Conservation (phyloP, 1,140 invertebrate species). For the Heliconius congener region DNA sequence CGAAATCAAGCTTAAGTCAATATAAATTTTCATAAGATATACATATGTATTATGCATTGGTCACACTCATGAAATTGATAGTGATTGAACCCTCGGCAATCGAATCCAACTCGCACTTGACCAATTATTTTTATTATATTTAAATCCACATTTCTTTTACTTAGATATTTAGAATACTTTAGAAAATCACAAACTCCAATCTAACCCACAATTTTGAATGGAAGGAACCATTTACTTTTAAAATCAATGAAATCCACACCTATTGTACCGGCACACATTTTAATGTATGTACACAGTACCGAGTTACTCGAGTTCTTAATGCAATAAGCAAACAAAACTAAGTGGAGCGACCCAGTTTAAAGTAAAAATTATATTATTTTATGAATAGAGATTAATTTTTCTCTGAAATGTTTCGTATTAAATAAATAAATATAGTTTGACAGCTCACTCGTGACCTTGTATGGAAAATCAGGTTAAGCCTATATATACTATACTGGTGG, state of each 20-base stretch:
- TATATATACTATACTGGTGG: neutral
- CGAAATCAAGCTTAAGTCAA: too few relatives aligned
- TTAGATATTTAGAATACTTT: too few relatives aligned
- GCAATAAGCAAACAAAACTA: neutral
- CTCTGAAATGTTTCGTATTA: neutral
- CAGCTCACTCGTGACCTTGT: conserved; percentile 1
- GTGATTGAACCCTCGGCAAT: too few relatives aligned
- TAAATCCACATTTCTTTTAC: too few relatives aligned
- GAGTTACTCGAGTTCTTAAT: conserved; percentile 2
- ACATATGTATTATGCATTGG: too few relatives aligned
- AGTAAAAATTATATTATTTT: neutral
- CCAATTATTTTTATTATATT: too few relatives aligned
- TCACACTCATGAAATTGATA: too few relatives aligned
- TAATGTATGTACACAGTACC: conserved; percentile 1
- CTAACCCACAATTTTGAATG: neutral
- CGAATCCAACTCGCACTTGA: too few relatives aligned
- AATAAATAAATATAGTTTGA: conserved; percentile 1
- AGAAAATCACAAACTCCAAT: neutral
- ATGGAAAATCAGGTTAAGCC: neutral
- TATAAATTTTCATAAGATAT: too few relatives aligned
- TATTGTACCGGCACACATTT: neutral
- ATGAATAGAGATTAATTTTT: conserved; percentile 1
- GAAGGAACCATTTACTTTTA: neutral
- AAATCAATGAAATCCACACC: conserved; percentile 6
- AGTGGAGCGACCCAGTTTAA: neutral